Evolutionary conservation across 2,113 vertebrate genomes (phyloP), one percentile per base, ranked within the genome.

Genomic region (Ammodramus savannarum): DNA sequence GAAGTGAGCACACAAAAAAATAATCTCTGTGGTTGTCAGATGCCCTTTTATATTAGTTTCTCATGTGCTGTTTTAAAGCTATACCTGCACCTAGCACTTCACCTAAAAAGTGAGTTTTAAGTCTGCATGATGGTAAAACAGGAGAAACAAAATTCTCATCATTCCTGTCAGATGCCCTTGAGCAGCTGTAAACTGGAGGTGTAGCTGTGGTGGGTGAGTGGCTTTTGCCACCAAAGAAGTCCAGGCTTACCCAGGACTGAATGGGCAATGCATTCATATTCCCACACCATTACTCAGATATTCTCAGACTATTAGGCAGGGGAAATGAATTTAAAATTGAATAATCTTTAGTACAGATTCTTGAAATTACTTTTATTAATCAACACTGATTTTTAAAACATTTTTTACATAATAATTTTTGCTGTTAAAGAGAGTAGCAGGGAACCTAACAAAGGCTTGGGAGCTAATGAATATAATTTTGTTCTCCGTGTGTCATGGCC

Each of bases 301-400:
- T 95, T 96, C 93, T 94, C 93, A 95, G 89, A 87, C 83, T 93
- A 88, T 97, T 96, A 97, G 92, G 83, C 86, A 96, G 72, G 49
- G 76, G 69, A 97, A 97, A 96, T 97, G 12, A 93, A 96, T 96
- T 95, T 95, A 79, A 91, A 97, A 96, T 78, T 48, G 91, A 97
- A 93, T 89, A 71, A 41, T 94, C 27, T 57, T 81, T 36, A 54
- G 67, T 74, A 69, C 3, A 7, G 85, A 36, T 95, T 96, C 78
- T 85, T 87, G 83, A 97, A 97, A 96, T 96, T 89, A 74, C 89
- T 96, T 97, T 96, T 96, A 96, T 97, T 96, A 95, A 96, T 96
- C 93, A 97, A 92, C 81, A 95, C 29, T 85, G 91, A 81, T 95
- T 93, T 96, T 92, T 62, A 55, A 74, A 91, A 48, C 62, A 86